Percentiles rank a stretch among this genome's conserved stretches.
These are phyloP conservation scores for Perca flavescens DNA, from an alignment of 2,113 vertebrate genomes.

Conservation along the genomic window DNA sequence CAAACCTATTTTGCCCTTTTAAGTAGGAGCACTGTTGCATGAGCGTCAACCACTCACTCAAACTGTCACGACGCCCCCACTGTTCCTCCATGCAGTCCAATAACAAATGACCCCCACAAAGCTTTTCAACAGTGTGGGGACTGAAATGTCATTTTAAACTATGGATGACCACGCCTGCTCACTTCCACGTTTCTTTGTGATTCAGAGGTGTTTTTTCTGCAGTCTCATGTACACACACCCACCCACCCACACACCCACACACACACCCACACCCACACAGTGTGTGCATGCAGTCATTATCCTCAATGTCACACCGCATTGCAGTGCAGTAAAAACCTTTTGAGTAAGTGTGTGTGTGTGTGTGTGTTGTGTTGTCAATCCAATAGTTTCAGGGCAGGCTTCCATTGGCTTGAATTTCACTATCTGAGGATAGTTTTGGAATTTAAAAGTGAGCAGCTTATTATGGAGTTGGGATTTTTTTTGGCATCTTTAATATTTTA, in stretches of 20 bases:
- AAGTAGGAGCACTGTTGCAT: too few relatives aligned
- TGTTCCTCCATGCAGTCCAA: neutral
- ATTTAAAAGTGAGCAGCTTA: slow-evolving; percentile 12
- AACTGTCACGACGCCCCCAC: neutral
- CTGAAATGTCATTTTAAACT: slow-evolving; percentile 5
- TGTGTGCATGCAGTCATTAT: slow-evolving; percentile 54
- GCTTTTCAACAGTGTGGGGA: neutral
- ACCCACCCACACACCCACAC: too few relatives aligned
- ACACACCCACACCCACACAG: neutral
- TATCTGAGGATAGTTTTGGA: neutral
- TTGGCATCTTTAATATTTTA: slow-evolving; percentile 1
- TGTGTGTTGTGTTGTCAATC: slow-evolving; percentile 26
- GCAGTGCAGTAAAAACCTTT: slow-evolving; percentile 72
- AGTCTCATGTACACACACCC: neutral
- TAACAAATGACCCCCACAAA: slow-evolving; percentile 7
- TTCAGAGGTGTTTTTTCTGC: slow-evolving; percentile 55
- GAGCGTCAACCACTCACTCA: neutral
- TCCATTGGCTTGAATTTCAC: neutral
- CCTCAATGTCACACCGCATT: slow-evolving; percentile 76
- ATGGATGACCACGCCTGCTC: slow-evolving; percentile 6
- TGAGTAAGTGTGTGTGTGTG: slow-evolving; percentile 24
- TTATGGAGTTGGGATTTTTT: neutral
- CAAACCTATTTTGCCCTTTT: too few relatives aligned
- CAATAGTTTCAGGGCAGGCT: slow-evolving; percentile 12
- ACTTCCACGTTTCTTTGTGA: slow-evolving; percentile 44